Conservation (phyloP, 2,888 invertebrate species). For the Slavum lentiscoides region DNA sequence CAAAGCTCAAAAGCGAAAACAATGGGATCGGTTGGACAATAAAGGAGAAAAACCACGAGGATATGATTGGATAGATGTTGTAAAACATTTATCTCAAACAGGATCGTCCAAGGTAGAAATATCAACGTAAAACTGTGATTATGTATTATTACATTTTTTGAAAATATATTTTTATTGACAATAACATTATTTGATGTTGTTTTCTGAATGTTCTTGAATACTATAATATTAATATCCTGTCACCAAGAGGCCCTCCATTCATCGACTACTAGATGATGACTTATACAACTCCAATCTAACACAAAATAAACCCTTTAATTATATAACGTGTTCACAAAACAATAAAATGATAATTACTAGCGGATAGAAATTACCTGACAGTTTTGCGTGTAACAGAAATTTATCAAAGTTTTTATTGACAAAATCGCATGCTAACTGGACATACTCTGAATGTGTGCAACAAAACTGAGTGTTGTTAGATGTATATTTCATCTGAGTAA, state of each 20-base stretch:
- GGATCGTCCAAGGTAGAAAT: conserved; percentile 59
- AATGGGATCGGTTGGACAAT: conserved; percentile 81
- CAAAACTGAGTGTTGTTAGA: conserved; percentile 30
- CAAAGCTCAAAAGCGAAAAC: conserved; percentile 86
- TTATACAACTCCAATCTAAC: conserved; percentile 67
- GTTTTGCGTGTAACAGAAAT: conserved; percentile 57
- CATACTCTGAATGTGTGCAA: conserved; percentile 32
- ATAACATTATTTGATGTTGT: conserved; percentile 54
- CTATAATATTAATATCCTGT: conserved; percentile 55
- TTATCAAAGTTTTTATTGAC: conserved; percentile 58
- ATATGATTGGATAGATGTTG: conserved; percentile 93
- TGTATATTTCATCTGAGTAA: conserved; percentile 31
- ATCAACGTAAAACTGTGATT: conserved; percentile 50
- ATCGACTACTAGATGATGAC: conserved; percentile 66
- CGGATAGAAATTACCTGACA: conserved; percentile 50
- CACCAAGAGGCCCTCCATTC: conserved; percentile 65
- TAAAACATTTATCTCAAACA: conserved; percentile 91
- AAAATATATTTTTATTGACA: conserved; percentile 58
- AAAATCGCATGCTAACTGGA: conserved; percentile 56
- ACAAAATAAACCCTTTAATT: conserved; percentile 52
- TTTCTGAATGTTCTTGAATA: neutral
- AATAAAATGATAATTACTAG: neutral
- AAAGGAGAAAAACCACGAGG: conserved; percentile 86
- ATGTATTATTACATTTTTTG: conserved; percentile 39
- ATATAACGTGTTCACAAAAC: neutral